phyloP scores from a whole-genome alignment of 2,113 vertebrate species.

The Actenoides hombroni region DNA sequence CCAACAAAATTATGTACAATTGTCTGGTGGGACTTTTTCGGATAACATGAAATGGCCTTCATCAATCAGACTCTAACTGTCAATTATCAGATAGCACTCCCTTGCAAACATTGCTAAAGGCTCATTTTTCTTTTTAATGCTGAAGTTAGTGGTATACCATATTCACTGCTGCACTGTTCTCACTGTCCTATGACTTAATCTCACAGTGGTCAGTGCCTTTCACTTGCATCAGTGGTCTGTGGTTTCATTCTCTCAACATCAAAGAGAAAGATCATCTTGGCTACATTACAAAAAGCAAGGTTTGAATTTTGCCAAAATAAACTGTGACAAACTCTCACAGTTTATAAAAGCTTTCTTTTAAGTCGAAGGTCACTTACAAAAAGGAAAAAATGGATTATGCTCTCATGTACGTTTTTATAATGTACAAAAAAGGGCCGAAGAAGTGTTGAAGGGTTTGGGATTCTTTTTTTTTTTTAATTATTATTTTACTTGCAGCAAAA shows the following conservation, averaged over 20 bases:
- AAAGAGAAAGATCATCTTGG: slow-evolving; percentile 40
- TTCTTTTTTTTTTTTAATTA: background rate
- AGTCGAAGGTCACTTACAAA: slow-evolving; percentile 24
- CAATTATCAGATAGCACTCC: slow-evolving; percentile 1
- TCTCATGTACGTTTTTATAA: background rate
- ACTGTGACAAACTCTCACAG: slow-evolving; percentile 4
- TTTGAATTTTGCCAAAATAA: slow-evolving; percentile 14
- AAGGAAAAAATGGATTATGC: background rate
- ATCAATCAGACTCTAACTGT: slow-evolving; percentile 18
- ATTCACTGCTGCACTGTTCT: slow-evolving; percentile 4
- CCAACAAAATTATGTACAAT: slow-evolving; percentile 18
- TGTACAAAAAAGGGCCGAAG: background rate
- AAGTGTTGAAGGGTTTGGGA: background rate
- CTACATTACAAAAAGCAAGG: background rate
- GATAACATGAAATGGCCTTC: slow-evolving; percentile 13
- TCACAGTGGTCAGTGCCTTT: slow-evolving; percentile 36
- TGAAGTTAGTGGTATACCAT: background rate
- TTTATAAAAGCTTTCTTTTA: slow-evolving; percentile 24
- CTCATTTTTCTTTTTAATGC: slow-evolving; percentile 1
- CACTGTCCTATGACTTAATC: slow-evolving; percentile 37
- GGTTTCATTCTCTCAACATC: slow-evolving; percentile 47
- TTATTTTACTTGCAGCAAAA: background rate
- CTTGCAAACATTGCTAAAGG: background rate
- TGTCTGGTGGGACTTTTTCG: slow-evolving; percentile 2
- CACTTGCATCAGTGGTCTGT: slow-evolving; percentile 55